A percentile compares a stretch with the other conserved stretches of the same genome.
Evolutionary conservation across 64 coral and sea anemone species (phyloP).

Genomic region (Exaiptasia diaphana): DNA sequence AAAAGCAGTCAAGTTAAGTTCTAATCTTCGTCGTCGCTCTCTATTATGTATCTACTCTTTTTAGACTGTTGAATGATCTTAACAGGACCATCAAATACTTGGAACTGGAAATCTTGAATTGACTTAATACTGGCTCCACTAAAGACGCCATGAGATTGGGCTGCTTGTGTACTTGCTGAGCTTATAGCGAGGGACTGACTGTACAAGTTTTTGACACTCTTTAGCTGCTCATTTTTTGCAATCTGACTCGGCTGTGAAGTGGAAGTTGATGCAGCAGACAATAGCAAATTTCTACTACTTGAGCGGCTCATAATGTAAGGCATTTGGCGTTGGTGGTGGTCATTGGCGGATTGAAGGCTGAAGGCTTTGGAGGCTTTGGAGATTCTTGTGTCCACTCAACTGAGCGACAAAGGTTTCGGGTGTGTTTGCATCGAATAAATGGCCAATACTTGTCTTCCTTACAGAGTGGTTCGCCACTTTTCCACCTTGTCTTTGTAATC

Average conservation of each 20-base stretch:
- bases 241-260: background rate
- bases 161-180: slow-evolving; percentile 3
- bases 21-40: slow-evolving; percentile 60
- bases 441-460: slow-evolving; percentile 41
- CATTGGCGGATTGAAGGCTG: slow-evolving; percentile 36
- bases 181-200: slow-evolving; percentile 29
- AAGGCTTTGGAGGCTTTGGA: slow-evolving; percentile 59
- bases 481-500: slow-evolving; percentile 3
- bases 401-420: slow-evolving; percentile 64
- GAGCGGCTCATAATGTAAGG: slow-evolving; percentile 17
- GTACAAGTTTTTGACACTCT: background rate
- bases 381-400: slow-evolving; percentile 63
- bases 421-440: slow-evolving; percentile 49
- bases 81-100: slow-evolving; percentile 56
- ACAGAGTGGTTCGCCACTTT: slow-evolving; percentile 61
- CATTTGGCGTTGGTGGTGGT: slow-evolving; percentile 50
- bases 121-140: slow-evolving; percentile 39
- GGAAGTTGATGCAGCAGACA: background rate
- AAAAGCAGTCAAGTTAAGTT: background rate
- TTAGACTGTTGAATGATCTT: slow-evolving; percentile 42
- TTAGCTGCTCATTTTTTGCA: background rate
- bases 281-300: background rate
- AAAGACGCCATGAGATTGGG: slow-evolving; percentile 15
- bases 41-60: slow-evolving; percentile 35
- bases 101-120: slow-evolving; percentile 30